These are phyloP conservation scores for Gandaritis pyraliata DNA, from an alignment of 2,888 invertebrate genomes.

Conservation along the genomic window DNA sequence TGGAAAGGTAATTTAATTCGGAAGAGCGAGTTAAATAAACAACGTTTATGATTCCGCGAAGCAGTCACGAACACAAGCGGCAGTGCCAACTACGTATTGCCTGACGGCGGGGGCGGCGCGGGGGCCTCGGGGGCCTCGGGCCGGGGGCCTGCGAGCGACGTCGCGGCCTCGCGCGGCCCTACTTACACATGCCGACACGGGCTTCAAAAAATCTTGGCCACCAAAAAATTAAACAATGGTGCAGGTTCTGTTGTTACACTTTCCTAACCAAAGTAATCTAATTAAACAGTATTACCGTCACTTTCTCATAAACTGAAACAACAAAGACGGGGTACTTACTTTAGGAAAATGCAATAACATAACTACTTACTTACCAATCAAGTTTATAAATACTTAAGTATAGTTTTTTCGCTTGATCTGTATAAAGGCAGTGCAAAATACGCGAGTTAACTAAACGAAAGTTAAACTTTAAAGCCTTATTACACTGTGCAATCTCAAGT, in stretches of 20 bases:
- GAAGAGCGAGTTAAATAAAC: slow-evolving; percentile 14
- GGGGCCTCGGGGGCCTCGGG: no score
- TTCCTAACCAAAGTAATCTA: no score
- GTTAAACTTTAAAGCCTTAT: slow-evolving; percentile 43
- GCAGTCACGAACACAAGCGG: slow-evolving; percentile 13
- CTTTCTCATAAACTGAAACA: no score
- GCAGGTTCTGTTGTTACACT: no score
- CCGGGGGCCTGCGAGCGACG: slow-evolving; percentile 13
- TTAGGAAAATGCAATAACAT: no score
- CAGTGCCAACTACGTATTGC: not conserved
- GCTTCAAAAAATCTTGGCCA: not conserved
- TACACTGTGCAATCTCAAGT: no score
- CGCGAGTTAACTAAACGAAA: slow-evolving; percentile 42
- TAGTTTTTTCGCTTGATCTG: not conserved
- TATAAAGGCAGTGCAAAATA: slow-evolving; percentile 20
- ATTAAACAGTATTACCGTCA: no score
- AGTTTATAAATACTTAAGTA: no score
- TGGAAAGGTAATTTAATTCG: slow-evolving; percentile 15
- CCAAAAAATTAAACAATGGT: no score
- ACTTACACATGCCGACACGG: slow-evolving; percentile 1
- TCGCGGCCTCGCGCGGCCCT: slow-evolving; percentile 1
- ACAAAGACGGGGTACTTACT: no score
- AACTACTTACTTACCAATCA: no score
- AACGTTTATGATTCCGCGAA: slow-evolving; percentile 16
- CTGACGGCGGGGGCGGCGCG: no score